A percentile compares a stretch with the other conserved stretches of the same genome.
Evolutionary conservation across 2,888 invertebrate genomes (phyloP).

Genomic region (Rhyacophila evoluta): DNA sequence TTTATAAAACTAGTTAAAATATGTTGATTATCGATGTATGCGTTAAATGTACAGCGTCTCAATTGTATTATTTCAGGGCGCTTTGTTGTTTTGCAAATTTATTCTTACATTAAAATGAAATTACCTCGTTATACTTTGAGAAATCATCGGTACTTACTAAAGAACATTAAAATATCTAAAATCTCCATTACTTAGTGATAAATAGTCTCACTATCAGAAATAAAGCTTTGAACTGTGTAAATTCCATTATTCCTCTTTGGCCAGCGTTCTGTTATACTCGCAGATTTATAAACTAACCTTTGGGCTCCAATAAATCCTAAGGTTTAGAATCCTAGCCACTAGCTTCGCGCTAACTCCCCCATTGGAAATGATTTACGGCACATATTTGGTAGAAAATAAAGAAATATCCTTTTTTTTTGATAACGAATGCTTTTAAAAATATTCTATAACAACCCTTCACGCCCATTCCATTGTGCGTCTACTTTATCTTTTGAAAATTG

Average conservation of each 20-base stretch:
- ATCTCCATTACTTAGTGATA: too few species aligned
- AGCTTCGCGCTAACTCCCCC: slow-evolving; percentile 23
- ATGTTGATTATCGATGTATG: too few species aligned
- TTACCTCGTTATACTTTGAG: too few species aligned
- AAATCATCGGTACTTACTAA: too few species aligned
- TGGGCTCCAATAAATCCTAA: slow-evolving; percentile 49
- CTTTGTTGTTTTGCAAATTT: too few species aligned
- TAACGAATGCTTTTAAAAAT: background rate
- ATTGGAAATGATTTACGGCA: slow-evolving; percentile 43
- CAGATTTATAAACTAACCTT: slow-evolving; percentile 53
- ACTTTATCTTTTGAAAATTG: background rate
- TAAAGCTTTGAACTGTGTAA: slow-evolving; percentile 35
- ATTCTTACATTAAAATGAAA: too few species aligned
- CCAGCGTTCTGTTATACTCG: slow-evolving; percentile 32
- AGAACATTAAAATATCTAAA: too few species aligned
- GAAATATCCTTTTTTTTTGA: background rate
- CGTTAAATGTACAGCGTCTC: too few species aligned
- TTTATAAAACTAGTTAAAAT: too few species aligned
- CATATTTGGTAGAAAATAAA: background rate
- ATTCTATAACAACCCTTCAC: slow-evolving; percentile 6
- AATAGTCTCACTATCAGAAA: background rate
- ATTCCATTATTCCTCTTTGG: slow-evolving; percentile 46
- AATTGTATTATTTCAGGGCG: too few species aligned
- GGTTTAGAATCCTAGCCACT: slow-evolving; percentile 38
- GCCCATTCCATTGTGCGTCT: background rate